A percentile compares a stretch with the other conserved stretches of the same genome.
Evolutionary conservation across 2,113 vertebrate species (phyloP).

Genomic region (Raja brachyura): DNA sequence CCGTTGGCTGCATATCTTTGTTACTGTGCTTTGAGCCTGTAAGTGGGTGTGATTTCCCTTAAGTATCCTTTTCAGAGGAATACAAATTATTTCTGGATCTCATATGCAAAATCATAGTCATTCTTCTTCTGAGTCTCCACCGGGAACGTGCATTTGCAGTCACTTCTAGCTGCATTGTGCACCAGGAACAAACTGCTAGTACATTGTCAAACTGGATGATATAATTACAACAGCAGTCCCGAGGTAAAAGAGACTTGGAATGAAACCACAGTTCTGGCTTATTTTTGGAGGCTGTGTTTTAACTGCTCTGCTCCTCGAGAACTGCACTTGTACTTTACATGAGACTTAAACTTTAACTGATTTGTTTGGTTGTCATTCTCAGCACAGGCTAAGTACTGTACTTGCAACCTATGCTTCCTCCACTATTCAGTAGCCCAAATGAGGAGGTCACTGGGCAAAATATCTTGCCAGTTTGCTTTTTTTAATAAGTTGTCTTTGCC

Average conservation of each 20-base stretch:
- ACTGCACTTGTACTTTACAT: neutral
- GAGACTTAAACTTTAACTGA: neutral
- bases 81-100: neutral
- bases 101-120: neutral
- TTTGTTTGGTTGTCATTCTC: neutral
- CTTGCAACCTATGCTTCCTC: neutral
- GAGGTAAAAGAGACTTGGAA: neutral
- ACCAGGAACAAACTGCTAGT: neutral
- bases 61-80: neutral
- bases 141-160: neutral
- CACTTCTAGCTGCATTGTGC: neutral
- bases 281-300: neutral
- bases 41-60: neutral
- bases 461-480: neutral
- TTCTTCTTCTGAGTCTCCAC: neutral
- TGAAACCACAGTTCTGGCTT: neutral
- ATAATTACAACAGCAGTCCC: neutral
- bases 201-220: neutral
- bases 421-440: neutral
- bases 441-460: neutral
- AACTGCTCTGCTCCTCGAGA: neutral
- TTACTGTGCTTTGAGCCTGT: neutral
- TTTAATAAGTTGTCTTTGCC: neutral
- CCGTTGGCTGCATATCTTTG: neutral
- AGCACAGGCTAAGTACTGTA: neutral